Evolutionary conservation across 1,140 invertebrate genomes (phyloP).

Genomic region (Acromyrmex echinatior): DNA sequence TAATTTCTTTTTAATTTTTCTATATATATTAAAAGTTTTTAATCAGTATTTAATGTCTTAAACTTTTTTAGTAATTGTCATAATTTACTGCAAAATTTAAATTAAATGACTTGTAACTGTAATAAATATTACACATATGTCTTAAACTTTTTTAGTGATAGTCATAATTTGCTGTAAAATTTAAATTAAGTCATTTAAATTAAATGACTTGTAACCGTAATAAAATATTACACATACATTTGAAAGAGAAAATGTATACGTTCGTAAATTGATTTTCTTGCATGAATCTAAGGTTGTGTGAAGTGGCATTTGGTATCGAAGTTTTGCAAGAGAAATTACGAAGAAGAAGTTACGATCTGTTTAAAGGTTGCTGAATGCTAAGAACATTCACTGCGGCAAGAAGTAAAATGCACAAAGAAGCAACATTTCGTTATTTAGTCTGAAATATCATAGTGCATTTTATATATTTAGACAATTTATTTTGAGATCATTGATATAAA

Average conservation of each 20-base stretch:
- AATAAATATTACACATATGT: not conserved
- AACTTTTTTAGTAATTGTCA: not conserved
- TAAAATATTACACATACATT: not conserved
- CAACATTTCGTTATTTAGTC: not conserved
- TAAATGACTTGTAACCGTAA: not conserved
- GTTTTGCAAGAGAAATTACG: conserved; percentile 28
- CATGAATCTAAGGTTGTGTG: not conserved
- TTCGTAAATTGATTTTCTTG: not conserved
- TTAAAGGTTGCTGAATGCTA: conserved; percentile 31
- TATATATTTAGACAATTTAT: not conserved
- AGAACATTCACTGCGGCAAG: not conserved
- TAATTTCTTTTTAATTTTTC: not conserved
- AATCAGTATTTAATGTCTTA: not conserved
- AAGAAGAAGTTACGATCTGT: conserved; percentile 2
- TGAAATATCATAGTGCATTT: not conserved
- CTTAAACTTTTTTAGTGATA: not conserved
- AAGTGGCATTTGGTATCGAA: conserved; percentile 40
- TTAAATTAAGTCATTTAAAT: not conserved
- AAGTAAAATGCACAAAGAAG: not conserved
- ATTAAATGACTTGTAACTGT: not conserved
- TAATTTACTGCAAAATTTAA: not conserved
- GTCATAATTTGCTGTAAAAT: not conserved
- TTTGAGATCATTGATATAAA: not conserved
- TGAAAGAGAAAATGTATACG: not conserved
- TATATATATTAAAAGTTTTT: not conserved